phyloP scores from a whole-genome alignment of 2,797 vertebrate genomes.

The Etheostoma nigrum region DNA sequence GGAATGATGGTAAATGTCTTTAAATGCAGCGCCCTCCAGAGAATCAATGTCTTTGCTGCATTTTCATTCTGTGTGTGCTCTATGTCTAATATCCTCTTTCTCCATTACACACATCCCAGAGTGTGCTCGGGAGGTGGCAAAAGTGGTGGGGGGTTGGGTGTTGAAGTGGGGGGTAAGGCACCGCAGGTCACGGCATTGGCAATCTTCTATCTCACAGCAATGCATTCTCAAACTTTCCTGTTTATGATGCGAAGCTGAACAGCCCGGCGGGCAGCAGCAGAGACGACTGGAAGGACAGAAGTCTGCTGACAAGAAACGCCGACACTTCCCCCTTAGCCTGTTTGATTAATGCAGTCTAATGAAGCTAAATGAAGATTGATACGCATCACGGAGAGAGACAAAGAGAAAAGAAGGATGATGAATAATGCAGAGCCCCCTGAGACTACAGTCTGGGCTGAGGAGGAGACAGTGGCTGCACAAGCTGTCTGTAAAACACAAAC shows the following conservation, averaged over 20 bases:
- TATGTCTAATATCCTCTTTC: slow-evolving; percentile 2
- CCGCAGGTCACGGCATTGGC: slow-evolving; percentile 22
- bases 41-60: not conserved
- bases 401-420: slow-evolving; percentile 22
- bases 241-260: slow-evolving; percentile 42
- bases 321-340: slow-evolving; percentile 43
- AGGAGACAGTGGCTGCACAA: slow-evolving; percentile 34
- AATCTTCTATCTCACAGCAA: slow-evolving; percentile 32
- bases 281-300: slow-evolving; percentile 20
- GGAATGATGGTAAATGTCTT: not conserved
- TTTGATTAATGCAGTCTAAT: slow-evolving; percentile 73
- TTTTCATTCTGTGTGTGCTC: slow-evolving; percentile 11
- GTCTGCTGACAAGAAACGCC: slow-evolving; percentile 53
- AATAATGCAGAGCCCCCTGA: slow-evolving; percentile 36
- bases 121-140: not conserved
- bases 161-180: not conserved
- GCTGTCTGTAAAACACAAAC: slow-evolving; percentile 15
- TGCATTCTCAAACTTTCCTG: slow-evolving; percentile 20
- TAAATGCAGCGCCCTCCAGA: not conserved
- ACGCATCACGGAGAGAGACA: slow-evolving; percentile 50
- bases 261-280: slow-evolving; percentile 7
- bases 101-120: slow-evolving; percentile 9
- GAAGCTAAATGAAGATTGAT: slow-evolving; percentile 73
- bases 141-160: not conserved
- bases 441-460: slow-evolving; percentile 22